A percentile compares a stretch with the other conserved stretches of the same genome.
phyloP scores from a whole-genome alignment of 2,888 invertebrate genomes.

The Eupithecia inturbata region DNA sequence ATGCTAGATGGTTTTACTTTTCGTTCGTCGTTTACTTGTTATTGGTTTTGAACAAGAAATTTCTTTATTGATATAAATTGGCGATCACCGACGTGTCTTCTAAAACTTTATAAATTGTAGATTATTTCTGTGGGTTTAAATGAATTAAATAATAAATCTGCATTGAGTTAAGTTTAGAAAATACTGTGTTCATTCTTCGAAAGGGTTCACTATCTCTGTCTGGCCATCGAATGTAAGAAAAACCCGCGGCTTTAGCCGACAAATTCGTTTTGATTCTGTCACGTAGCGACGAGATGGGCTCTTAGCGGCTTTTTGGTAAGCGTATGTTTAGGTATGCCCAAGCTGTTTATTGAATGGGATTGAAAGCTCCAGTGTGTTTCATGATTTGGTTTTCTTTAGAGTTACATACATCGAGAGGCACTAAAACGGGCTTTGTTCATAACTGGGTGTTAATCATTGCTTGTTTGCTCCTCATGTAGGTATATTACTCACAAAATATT shows the following conservation, averaged over 20 bases:
- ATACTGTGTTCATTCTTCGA: conserved; percentile 64
- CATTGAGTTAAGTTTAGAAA: conserved; percentile 74
- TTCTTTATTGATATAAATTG: background rate
- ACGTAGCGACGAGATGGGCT: conserved; percentile 75
- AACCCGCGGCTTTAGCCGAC: conserved; percentile 78
- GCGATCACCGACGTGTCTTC: background rate
- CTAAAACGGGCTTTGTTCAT: background rate
- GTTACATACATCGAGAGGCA: background rate
- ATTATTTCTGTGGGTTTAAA: conserved; percentile 30
- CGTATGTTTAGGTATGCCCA: conserved; percentile 72
- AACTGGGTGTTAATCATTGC: background rate
- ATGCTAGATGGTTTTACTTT: conserved; percentile 40
- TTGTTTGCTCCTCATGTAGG: too few species aligned
- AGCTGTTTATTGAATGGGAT: conserved; percentile 74
- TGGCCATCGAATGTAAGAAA: conserved; percentile 78
- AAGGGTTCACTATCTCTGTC: conserved; percentile 78
- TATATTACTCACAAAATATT: too few species aligned
- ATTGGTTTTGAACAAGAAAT: background rate
- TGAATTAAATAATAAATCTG: conserved; percentile 56
- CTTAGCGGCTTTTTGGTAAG: conserved; percentile 77
- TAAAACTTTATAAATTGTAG: background rate
- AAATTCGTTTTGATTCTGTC: conserved; percentile 82
- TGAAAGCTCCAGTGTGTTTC: conserved; percentile 50
- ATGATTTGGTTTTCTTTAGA: background rate
- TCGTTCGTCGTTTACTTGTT: conserved; percentile 28